These are phyloP conservation scores for Spongilla lacustris DNA, from an alignment of 37 sponge, comb jelly and placozoan species.

Conservation along the genomic window DNA sequence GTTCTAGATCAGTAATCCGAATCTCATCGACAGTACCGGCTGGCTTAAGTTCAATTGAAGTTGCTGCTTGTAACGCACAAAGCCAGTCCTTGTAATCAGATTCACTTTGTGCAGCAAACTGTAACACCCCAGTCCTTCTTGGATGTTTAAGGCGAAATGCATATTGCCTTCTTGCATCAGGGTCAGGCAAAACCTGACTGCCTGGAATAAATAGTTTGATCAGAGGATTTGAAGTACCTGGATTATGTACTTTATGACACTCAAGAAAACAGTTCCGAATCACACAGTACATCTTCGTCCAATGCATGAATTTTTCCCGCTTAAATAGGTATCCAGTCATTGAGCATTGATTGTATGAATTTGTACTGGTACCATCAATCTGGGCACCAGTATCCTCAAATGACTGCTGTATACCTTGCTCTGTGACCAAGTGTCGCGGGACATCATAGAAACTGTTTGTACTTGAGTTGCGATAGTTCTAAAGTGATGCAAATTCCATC, in stretches of 20 bases:
- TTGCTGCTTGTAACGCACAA: constrained; percentile 39
- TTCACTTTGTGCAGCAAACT: constrained; percentile 67
- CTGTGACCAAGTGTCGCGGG: constrained; percentile 5
- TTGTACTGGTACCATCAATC: not conserved
- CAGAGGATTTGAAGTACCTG: not conserved
- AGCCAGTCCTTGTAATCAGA: constrained; percentile 55
- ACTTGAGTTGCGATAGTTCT: constrained; percentile 31
- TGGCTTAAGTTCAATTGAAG: constrained; percentile 56
- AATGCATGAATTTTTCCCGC: constrained; percentile 54
- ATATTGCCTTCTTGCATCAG: constrained; percentile 51
- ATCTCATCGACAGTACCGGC: constrained; percentile 57
- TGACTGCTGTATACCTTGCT: not conserved
- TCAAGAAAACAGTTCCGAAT: constrained; percentile 70
- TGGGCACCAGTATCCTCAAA: not conserved
- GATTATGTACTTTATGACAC: constrained; percentile 45
- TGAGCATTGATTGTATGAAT: constrained; percentile 47
- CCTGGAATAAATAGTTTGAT: constrained; percentile 69
- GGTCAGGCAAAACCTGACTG: constrained; percentile 21
- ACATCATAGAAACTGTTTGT: not conserved
- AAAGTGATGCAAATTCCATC: not conserved
- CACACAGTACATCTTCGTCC: constrained; percentile 58
- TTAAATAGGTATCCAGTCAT: constrained; percentile 46
- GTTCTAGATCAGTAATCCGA: constrained; percentile 50
- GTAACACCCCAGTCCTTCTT: constrained; percentile 52
- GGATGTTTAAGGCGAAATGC: constrained; percentile 70